phyloP scores from a whole-genome alignment of 2,797 vertebrate species.

The Brotogeris chrysoptera region DNA sequence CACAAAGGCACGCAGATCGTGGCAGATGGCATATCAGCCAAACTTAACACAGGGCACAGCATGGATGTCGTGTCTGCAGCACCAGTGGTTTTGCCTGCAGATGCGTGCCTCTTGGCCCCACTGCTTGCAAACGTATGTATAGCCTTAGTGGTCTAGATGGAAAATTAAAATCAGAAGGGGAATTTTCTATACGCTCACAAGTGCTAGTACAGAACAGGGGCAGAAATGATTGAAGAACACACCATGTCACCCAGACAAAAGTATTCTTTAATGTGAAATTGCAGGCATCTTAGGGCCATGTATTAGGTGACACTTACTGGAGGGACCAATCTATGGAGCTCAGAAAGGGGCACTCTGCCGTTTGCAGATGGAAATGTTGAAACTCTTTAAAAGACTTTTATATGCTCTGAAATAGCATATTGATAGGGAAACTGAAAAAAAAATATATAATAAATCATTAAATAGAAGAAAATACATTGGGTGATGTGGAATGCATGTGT shows the following conservation, averaged over 20 bases:
- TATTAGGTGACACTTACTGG: neutral
- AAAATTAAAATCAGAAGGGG: neutral
- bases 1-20: neutral
- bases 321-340: neutral
- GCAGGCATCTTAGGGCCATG: neutral
- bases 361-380: neutral
- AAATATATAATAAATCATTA: neutral
- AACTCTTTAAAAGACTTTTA: neutral
- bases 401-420: neutral
- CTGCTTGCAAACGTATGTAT: neutral
- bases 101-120: fast-evolving
- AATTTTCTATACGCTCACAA: neutral
- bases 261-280: neutral
- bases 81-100: neutral
- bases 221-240: neutral
- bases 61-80: neutral
- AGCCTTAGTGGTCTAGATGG: neutral
- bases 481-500: neutral
- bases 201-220: neutral
- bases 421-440: neutral
- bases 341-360: neutral
- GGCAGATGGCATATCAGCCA: neutral
- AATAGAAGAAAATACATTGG: neutral
- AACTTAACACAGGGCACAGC: fast-evolving
- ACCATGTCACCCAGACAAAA: neutral